phyloP scores from a whole-genome alignment of 2,888 invertebrate species.

The Lissonota sp. region DNA sequence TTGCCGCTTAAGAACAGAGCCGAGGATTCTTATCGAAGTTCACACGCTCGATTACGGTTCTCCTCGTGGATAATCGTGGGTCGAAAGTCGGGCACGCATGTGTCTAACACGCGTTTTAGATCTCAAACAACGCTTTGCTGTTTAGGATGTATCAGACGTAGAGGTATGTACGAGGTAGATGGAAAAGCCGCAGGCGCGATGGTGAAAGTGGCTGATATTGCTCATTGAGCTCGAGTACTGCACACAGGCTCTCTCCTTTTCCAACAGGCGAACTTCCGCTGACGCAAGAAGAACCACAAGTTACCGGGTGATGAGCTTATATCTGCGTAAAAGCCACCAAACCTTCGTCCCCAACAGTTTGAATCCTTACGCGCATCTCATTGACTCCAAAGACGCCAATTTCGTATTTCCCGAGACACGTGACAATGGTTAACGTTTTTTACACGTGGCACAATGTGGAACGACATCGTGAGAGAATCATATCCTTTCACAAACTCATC shows the following conservation, averaged over 20 bases:
- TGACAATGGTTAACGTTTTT: constrained; percentile 25
- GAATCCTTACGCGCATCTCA: neutral
- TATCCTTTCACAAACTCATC: constrained; percentile 29
- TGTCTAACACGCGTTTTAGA: neutral
- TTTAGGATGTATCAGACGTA: neutral
- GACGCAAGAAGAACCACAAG: constrained; percentile 57
- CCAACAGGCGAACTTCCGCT: constrained; percentile 60
- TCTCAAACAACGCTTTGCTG: neutral
- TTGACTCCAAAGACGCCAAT: constrained; percentile 10
- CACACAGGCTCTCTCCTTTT: constrained; percentile 31
- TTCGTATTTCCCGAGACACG: constrained; percentile 23
- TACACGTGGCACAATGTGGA: constrained; percentile 24
- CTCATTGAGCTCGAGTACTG: constrained; percentile 51
- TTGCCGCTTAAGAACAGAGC: too few relatives aligned
- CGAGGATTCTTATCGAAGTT: constrained; percentile 50
- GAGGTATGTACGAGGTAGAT: constrained; percentile 31
- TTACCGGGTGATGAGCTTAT: neutral
- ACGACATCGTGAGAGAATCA: constrained; percentile 41
- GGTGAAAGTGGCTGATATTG: constrained; percentile 67
- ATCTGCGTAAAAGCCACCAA: constrained; percentile 37
- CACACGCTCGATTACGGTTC: constrained; percentile 60
- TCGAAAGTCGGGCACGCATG: constrained; percentile 59
- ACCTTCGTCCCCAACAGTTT: constrained; percentile 30
- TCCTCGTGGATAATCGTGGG: constrained; percentile 49
- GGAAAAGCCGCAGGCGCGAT: constrained; percentile 38